These are phyloP conservation scores for Trogon melanurus DNA, from an alignment of 2,113 vertebrate species.

Conservation along the genomic window DNA sequence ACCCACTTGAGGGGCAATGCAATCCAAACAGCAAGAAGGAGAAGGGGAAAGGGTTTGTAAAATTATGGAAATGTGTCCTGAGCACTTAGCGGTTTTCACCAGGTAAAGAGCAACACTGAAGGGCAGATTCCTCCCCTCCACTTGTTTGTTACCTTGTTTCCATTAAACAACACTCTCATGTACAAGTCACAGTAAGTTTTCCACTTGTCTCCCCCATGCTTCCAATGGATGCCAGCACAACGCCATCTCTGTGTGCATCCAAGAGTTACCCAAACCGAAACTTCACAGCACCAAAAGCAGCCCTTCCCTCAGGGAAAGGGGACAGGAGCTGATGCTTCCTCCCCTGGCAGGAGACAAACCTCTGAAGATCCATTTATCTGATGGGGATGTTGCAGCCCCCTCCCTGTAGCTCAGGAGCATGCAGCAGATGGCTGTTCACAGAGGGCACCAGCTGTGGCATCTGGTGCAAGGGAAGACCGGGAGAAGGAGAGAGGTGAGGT, in stretches of 20 bases:
- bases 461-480: background rate
- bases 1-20: background rate
- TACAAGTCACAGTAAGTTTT: background rate
- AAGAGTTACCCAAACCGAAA: background rate
- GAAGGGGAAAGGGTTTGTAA: background rate
- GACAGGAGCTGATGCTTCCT: background rate
- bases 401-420: background rate
- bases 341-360: background rate
- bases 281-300: background rate
- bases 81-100: background rate
- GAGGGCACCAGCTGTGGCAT: background rate
- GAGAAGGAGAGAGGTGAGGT: background rate
- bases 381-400: background rate
- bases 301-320: background rate
- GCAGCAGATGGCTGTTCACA: background rate
- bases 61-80: background rate
- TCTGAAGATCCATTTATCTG: background rate
- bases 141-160: background rate
- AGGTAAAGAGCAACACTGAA: background rate
- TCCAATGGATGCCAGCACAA: background rate
- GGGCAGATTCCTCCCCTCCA: background rate
- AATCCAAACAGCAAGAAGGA: background rate
- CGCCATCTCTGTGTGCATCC: background rate
- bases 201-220: background rate
- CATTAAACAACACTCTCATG: background rate